Percentiles rank a stretch among this genome's conserved stretches.
These are phyloP conservation scores for Syndactyla subalaris DNA, from an alignment of 2,797 vertebrate genomes.

Conservation along the genomic window DNA sequence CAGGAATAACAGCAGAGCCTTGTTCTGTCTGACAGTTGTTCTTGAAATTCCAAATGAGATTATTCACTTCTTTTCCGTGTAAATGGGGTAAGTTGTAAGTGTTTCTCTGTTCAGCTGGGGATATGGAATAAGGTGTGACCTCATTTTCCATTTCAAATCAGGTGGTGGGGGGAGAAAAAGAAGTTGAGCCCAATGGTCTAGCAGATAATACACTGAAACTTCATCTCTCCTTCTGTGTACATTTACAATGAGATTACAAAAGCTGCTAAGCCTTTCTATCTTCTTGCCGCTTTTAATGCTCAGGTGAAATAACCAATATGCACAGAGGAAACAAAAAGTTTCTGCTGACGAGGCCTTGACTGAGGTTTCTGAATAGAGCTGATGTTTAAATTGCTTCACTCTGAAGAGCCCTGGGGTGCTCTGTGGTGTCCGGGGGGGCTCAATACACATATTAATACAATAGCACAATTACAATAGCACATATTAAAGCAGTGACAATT, in stretches of 20 bases:
- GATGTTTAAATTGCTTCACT: neutral
- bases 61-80: neutral
- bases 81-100: neutral
- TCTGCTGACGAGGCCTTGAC: neutral
- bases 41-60: conserved; percentile 32
- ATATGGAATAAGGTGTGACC: neutral
- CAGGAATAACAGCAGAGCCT: conserved; percentile 22
- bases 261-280: neutral
- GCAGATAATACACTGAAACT: neutral
- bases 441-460: too few relatives aligned
- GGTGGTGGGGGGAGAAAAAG: neutral
- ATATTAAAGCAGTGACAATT: neutral
- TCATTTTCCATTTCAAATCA: neutral
- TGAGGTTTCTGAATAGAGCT: neutral
- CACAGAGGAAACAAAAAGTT: neutral
- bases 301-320: neutral
- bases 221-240: neutral
- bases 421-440: neutral
- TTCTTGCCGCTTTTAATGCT: neutral
- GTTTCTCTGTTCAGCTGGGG: neutral
- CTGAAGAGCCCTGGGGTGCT: neutral
- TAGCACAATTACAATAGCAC: too few relatives aligned
- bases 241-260: neutral
- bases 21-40: conserved; percentile 36
- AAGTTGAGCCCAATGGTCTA: neutral